Conservation (phyloP, 1,140 invertebrate genomes). For the Neuroterus valhalla region DNA sequence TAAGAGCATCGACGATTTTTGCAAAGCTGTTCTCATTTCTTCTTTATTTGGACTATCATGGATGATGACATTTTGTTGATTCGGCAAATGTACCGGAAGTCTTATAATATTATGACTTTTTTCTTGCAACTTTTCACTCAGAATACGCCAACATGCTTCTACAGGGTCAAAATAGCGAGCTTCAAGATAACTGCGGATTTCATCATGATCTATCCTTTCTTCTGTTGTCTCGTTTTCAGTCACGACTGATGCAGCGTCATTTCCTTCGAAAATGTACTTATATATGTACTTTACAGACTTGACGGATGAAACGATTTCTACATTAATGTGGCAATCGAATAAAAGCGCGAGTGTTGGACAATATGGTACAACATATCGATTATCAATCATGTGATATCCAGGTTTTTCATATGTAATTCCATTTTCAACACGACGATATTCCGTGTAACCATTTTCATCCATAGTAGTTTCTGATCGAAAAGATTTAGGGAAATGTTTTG, state of each 20-base stretch:
- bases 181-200: constrained; percentile 32
- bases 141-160: too few species aligned
- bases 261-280: constrained; percentile 38
- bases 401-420: too few species aligned
- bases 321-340: constrained; percentile 41
- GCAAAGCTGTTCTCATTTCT: too few species aligned
- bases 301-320: constrained; percentile 37
- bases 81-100: too few species aligned
- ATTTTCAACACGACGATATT: too few species aligned
- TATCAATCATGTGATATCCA: constrained; percentile 31
- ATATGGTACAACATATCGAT: constrained; percentile 38
- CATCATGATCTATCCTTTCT: constrained; percentile 27
- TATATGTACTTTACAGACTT: too few species aligned
- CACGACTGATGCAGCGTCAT: too few species aligned
- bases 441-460: constrained; percentile 71
- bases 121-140: too few species aligned
- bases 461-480: constrained; percentile 51
- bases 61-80: constrained; percentile 35
- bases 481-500: constrained; percentile 53
- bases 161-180: constrained; percentile 33
- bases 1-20: too few species aligned
- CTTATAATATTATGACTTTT: too few species aligned
- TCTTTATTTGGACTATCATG: too few species aligned
- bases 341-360: constrained; percentile 20
- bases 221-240: constrained; percentile 1